Conservation (phyloP, 1,140 invertebrate genomes). For the Rhizoglyphus robini region DNA sequence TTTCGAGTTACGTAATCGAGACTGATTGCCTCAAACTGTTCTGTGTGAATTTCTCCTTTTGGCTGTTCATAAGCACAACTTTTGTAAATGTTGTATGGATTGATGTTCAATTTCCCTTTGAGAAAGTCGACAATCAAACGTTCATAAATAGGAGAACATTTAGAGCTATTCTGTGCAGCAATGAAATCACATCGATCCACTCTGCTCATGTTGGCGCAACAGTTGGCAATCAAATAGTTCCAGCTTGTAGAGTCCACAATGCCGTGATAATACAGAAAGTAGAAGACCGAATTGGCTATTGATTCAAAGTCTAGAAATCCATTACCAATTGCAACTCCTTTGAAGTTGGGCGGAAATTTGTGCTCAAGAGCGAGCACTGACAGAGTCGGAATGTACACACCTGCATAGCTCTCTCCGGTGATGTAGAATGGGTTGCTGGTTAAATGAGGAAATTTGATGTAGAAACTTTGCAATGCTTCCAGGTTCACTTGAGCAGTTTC, state of each 20-base stretch:
- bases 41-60: background rate
- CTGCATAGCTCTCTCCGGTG: constrained; percentile 39
- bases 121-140: background rate
- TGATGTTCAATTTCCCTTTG: constrained; percentile 26
- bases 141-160: background rate
- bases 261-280: constrained; percentile 42
- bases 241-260: constrained; percentile 31
- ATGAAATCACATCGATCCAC: constrained; percentile 16
- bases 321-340: constrained; percentile 42
- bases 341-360: constrained; percentile 30
- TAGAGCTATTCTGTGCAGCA: background rate
- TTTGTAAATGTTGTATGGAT: constrained; percentile 36
- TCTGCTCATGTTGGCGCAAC: constrained; percentile 13
- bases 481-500: constrained; percentile 33
- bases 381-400: constrained; percentile 40
- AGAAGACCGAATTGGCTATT: constrained; percentile 37
- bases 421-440: constrained; percentile 35
- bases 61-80: constrained; percentile 26
- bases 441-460: constrained; percentile 40
- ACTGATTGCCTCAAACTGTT: background rate
- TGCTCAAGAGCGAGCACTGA: constrained; percentile 38
- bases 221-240: background rate
- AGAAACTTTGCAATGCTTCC: constrained; percentile 39
- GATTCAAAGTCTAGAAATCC: constrained; percentile 35
- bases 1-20: no score